Conservation (phyloP, 2,888 invertebrate species). For the Agrotis exclamationis region DNA sequence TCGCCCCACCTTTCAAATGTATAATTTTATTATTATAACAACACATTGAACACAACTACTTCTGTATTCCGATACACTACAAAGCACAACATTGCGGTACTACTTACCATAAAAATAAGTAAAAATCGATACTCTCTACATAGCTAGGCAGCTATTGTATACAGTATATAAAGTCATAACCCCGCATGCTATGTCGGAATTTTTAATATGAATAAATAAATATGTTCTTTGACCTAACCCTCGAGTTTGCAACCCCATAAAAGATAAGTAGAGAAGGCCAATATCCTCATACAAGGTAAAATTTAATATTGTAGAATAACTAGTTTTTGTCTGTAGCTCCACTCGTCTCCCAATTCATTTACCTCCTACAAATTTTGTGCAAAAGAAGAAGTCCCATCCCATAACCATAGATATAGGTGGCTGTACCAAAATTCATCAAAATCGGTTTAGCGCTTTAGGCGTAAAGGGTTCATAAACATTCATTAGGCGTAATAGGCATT, state of each 20-base stretch:
- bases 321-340: too few relatives aligned
- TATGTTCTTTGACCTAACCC: constrained; percentile 11
- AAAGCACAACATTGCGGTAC: constrained; percentile 40
- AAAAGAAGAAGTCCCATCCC: too few relatives aligned
- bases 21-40: background rate
- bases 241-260: constrained; percentile 7
- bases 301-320: background rate
- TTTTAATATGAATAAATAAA: constrained; percentile 16
- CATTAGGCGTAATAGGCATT: too few relatives aligned
- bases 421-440: too few relatives aligned
- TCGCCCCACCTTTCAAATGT: background rate
- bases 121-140: constrained; percentile 47
- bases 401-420: too few relatives aligned
- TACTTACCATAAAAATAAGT: constrained; percentile 56
- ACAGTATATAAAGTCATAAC: constrained; percentile 9
- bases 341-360: too few relatives aligned
- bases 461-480: too few relatives aligned
- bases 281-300: background rate
- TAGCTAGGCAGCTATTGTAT: background rate
- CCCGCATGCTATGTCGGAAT: constrained; percentile 23
- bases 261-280: background rate
- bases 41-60: background rate
- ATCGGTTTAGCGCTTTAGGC: too few relatives aligned
- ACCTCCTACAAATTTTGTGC: too few relatives aligned
- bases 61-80: constrained; percentile 19